Evolutionary conservation across 2,888 invertebrate species (phyloP).

Genomic region (Amphipoea lucens): DNA sequence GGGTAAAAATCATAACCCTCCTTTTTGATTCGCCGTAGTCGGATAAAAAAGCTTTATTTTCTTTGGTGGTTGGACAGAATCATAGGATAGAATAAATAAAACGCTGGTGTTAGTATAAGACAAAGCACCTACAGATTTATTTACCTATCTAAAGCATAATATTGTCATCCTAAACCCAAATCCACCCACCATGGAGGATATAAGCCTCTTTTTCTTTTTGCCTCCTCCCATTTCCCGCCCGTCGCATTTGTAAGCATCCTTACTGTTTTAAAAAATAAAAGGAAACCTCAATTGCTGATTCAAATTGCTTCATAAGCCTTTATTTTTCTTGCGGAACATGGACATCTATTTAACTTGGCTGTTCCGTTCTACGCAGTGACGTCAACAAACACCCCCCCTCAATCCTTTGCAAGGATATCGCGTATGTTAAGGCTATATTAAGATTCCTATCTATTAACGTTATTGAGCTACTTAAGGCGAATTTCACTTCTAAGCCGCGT

Average conservation of each 20-base stretch:
- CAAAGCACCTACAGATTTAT: constrained; percentile 33
- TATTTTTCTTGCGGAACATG: constrained; percentile 45
- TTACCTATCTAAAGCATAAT: constrained; percentile 48
- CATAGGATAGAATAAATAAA: constrained; percentile 35
- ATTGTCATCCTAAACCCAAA: constrained; percentile 43
- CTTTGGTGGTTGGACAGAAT: not conserved
- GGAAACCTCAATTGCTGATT: constrained; percentile 56
- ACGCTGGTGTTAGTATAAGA: constrained; percentile 37
- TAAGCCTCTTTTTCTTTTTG: constrained; percentile 50
- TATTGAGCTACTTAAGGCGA: not conserved
- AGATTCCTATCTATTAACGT: not conserved
- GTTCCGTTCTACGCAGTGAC: not conserved
- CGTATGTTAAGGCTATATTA: not conserved
- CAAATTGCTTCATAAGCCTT: constrained; percentile 55
- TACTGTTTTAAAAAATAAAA: constrained; percentile 58
- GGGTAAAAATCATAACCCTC: too few species aligned
- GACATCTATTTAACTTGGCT: constrained; percentile 40
- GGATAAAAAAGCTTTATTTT: constrained; percentile 13
- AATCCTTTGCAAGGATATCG: not conserved
- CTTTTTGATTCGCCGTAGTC: too few species aligned
- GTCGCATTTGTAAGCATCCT: constrained; percentile 50
- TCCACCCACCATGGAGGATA: constrained; percentile 50
- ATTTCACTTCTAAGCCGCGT: not conserved
- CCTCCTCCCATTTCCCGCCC: constrained; percentile 31
- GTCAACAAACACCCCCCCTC: constrained; percentile 4